Conservation (phyloP, 1,140 invertebrate genomes). For the Formica selysi region DNA sequence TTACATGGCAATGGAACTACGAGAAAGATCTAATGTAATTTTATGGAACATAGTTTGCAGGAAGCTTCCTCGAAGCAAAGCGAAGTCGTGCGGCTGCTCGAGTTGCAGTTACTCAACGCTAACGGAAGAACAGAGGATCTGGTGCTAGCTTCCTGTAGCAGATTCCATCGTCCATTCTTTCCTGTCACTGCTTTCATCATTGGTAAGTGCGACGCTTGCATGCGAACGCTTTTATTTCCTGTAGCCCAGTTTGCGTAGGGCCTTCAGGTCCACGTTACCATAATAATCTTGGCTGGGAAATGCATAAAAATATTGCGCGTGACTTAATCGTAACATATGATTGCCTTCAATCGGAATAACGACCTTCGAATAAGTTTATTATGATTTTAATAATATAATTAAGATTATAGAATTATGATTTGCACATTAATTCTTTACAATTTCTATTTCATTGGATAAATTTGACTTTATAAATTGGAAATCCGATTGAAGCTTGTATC, state of each 20-base stretch:
- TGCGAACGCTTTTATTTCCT: conserved; percentile 77
- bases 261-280: conserved; percentile 93
- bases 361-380: background rate
- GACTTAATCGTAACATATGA: conserved; percentile 24
- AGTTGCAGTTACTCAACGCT: background rate
- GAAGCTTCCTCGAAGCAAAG: background rate
- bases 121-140: background rate
- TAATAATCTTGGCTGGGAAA: conserved; percentile 93
- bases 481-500: background rate
- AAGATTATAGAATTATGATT: background rate
- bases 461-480: background rate
- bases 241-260: conserved; percentile 92
- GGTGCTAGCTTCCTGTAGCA: background rate
- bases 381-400: background rate
- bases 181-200: conserved; percentile 54
- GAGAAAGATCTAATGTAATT: conserved; percentile 11
- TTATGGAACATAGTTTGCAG: conserved; percentile 7
- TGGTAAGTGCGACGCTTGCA: conserved; percentile 57
- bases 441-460: background rate
- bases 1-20: conserved; percentile 10
- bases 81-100: background rate
- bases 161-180: no score
- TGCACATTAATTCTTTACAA: background rate
- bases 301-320: conserved; percentile 51
- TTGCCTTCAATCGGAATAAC: background rate